A percentile compares a stretch with the other conserved stretches of the same genome.
These are phyloP conservation scores for Gymnopithys bicolor DNA, from an alignment of 2,797 vertebrate species.

Conservation along the genomic window DNA sequence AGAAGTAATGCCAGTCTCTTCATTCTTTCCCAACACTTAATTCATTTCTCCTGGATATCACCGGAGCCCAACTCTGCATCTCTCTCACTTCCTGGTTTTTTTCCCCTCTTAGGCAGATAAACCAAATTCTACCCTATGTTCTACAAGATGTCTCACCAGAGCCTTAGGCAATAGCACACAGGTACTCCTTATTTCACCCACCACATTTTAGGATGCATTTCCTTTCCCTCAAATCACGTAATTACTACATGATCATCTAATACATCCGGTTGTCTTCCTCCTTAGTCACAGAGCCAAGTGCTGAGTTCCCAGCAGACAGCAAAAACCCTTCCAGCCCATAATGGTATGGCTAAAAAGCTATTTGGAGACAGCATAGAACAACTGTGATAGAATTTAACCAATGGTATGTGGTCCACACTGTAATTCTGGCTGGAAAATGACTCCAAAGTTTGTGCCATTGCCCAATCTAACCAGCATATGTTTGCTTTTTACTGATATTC, in stretches of 20 bases:
- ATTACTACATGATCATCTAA: background rate
- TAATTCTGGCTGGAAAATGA: background rate
- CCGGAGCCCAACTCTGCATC: background rate
- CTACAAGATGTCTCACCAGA: background rate
- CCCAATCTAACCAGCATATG: background rate
- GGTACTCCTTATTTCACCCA: background rate
- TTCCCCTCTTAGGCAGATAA: background rate
- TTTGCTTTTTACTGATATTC: background rate
- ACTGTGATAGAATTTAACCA: background rate
- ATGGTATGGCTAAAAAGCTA: background rate
- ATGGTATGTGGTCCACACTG: background rate
- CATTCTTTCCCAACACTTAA: background rate
- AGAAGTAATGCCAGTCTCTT: background rate
- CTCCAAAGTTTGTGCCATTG: background rate
- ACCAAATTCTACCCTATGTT: background rate
- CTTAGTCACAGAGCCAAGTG: conserved; percentile 14
- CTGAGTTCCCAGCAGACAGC: background rate
- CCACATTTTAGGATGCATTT: conserved; percentile 2
- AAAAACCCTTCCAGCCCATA: background rate
- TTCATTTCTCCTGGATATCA: background rate
- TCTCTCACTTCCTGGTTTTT: background rate
- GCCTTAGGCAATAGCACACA: background rate
- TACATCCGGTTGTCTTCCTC: background rate
- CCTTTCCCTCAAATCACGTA: background rate
- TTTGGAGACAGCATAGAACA: background rate